Evolutionary conservation across 2,113 vertebrate genomes (phyloP), one percentile per base, ranked within the genome.

Genomic region (Erythrolamprus reginae): DNA sequence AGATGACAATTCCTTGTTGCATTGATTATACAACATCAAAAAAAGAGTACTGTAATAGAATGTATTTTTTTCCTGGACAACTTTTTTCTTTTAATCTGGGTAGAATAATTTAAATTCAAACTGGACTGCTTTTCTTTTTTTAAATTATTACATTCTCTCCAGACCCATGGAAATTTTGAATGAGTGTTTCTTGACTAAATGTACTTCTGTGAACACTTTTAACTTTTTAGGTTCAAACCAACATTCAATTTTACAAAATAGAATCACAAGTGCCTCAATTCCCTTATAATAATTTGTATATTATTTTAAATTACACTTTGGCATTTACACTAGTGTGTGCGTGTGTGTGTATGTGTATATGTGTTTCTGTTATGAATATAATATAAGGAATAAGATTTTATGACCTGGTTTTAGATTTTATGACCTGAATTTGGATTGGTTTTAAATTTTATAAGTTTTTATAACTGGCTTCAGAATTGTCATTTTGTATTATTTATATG

Each of bases 31-130:
- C 51, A 90, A 6, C 38, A 70, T 70, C 28, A 77, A 42, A 77
- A 65, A 0, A 84, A 51, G 52, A 48, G 1, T 0, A n/a, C n/a
- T n/a, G n/a, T n/a, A 47, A 45, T 91, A 83, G 88, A 94, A 56
- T 33, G 61, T n/a, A 38, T 7, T 61, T 38, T 50, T 77, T 92
- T 38, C 91, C 90, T 91, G 86, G 87, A 91, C 92, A 88, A 94
- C 92, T 89, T 93, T 92, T 92, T 10, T 90, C 65, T 93, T 93
- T 94, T 86, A 61, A 51, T 85, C 6, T 91, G 91, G 89, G 50
- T 28, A 90, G 86, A 61, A 65, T 82, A 91, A 82, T 10, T 94
- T 91, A 91, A 89, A 85, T 90, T 94, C 89, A 89, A 3, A 89
- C 89, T 90, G 83, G 92, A 88, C 91, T 28, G 84, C 90, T 93